Evolutionary conservation across 2,113 vertebrate genomes (phyloP), one percentile per base, ranked within the genome.

Genomic region (Psittacula cyanocephala): DNA sequence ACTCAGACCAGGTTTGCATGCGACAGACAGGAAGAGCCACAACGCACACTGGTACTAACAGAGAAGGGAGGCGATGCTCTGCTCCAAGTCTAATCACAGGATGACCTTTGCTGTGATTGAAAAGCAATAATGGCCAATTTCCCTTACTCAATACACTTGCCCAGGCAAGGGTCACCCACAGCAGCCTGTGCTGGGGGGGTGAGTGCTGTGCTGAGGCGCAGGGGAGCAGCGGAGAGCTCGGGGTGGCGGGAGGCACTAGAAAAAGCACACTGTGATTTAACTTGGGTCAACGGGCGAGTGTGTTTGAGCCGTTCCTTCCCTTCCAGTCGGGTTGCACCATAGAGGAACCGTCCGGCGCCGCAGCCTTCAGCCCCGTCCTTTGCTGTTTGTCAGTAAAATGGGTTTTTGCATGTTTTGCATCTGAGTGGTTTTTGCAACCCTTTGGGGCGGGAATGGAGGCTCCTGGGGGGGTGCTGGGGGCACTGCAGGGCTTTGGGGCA

Each of bases 331-430:
- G 96, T 95, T 96, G 96, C 93, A 89, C 0, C 46, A 60, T 79
- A 84, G 83, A 67, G 35, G 33, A 83, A 72, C 69, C 60, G 25
- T 75, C n/a, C 86, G 71, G 95, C 92, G 91, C 96, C 95, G 92
- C 65, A 86, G 53, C 88, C 57, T n/a, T 59, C 13, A 39, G 94
- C 92, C 92, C 95, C 83, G 0, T 88, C 93, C 95, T 95, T 96
- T 94, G 96, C 93, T 95, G 95, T 96, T 95, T 96, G 96, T 97
- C 96, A 97, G 95, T 97, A 97, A 97, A 97, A 95, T 96, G 91
- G 92, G 95, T 97, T 96, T 96, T 96, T 94, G 96, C 96, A 96
- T 65, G 95, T 97, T 96, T 96, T 96, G 96, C 88, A 95, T 96
- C 93, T 19, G 95, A 88, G 93, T 96, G 57, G 9, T 83, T 93